Percentiles rank a stretch among this genome's conserved stretches.
phyloP scores from a whole-genome alignment of 2,797 vertebrate species.

The Aphelocoma californica region DNA sequence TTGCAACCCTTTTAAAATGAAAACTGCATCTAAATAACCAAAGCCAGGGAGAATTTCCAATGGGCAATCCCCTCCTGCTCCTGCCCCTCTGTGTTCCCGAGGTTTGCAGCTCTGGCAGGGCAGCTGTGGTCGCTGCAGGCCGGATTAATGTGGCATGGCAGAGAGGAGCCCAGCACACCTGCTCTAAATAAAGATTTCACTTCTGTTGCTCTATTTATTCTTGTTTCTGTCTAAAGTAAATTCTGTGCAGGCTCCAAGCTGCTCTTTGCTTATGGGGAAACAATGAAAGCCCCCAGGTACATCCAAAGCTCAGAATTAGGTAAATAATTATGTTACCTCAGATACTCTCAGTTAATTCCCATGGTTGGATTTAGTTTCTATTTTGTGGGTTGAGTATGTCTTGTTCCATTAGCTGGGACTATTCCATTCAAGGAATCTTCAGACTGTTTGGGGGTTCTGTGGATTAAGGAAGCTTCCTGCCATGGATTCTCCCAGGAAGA shows the following conservation, averaged over 20 bases:
- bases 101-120: background rate
- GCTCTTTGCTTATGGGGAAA: slow-evolving; percentile 34
- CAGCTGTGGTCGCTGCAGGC: slow-evolving; percentile 42
- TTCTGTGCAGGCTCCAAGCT: background rate
- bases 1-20: background rate
- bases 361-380: background rate
- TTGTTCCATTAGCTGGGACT: slow-evolving; percentile 40
- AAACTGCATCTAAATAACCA: background rate
- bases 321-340: slow-evolving; percentile 48
- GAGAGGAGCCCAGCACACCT: slow-evolving; percentile 43
- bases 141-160: slow-evolving; percentile 15
- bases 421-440: background rate
- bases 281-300: background rate
- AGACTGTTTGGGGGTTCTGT: background rate
- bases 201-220: slow-evolving; percentile 46
- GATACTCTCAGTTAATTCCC: slow-evolving; percentile 58
- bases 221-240: background rate
- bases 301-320: slow-evolving; percentile 26
- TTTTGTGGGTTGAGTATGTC: slow-evolving; percentile 20
- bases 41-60: background rate
- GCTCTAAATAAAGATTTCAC: slow-evolving; percentile 26
- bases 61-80: background rate
- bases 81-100: background rate
- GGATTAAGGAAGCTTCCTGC: background rate
- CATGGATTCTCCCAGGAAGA: background rate